Evolutionary conservation across 23 tunicate species (phyloP), one percentile per base, ranked within the genome.

Genomic region (Halocynthia aurantium): DNA sequence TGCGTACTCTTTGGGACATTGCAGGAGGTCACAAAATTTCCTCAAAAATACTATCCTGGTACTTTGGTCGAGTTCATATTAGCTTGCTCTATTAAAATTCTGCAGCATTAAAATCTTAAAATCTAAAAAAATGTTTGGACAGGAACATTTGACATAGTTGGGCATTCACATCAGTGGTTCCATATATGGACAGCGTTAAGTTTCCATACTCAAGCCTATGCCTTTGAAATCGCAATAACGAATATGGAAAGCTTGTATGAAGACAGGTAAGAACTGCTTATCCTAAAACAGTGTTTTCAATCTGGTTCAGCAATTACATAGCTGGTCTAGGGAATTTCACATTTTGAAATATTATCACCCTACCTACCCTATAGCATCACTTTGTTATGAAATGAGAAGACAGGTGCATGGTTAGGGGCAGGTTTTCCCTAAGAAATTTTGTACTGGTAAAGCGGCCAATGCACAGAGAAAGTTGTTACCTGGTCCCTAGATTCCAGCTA

Each of bases 101-200:
- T 12, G 19, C 2, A 15, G 13, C 49, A 68, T 18, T 0, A 4
- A 18, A 12, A 72, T 12, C 2, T 8, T 31, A 31, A 31, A 31
- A 31, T n/a, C n/a, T n/a, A 31, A 31, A 31, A 31, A 31, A 31
- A 31, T 31, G 44, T 69, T 56, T 20, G 72, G 54, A 53, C 71
- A 86, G 92, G 92, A 6, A 75, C 82, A 6, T 81, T 86, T 58
- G 92, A 86, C 51, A 76, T 81, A 17, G 57, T 86, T 22, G 92
- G 92, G 40, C 92, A 86, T 50, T 86, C 92, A 52, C 85, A 81
- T 51, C 85, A 86, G 70, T 86, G 75, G 82, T 74, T 86, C 63
- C 92, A 86, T 77, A 73, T 86, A 13, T 86, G 81, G 54, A 82
- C 76, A 31, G 92, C 85, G 5, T 21, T 69, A 18, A 82, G 79